Conservation (phyloP, 2,888 invertebrate genomes). For the Cosmia pyralina region DNA sequence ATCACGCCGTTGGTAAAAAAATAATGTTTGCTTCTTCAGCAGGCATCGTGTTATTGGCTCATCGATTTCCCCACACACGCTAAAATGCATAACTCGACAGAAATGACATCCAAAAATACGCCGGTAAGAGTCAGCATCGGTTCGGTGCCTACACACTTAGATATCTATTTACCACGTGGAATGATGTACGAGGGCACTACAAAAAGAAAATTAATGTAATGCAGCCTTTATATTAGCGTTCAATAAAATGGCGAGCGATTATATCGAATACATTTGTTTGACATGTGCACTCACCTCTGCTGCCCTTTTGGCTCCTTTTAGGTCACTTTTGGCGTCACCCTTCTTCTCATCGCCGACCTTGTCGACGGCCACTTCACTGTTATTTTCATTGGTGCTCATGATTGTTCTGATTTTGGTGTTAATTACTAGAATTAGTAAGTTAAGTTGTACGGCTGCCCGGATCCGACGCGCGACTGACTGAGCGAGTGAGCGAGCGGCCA, state of each 20-base stretch:
- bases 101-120: slow-evolving; percentile 86
- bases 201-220: slow-evolving; percentile 66
- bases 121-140: slow-evolving; percentile 77
- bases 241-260: slow-evolving; percentile 90
- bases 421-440: slow-evolving; percentile 80
- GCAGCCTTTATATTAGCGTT: slow-evolving; percentile 77
- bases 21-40: slow-evolving; percentile 55
- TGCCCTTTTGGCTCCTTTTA: slow-evolving; percentile 96
- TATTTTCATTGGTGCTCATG: slow-evolving; percentile 93
- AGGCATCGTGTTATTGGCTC: slow-evolving; percentile 76
- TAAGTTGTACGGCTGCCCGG: slow-evolving; percentile 89
- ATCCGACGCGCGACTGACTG: slow-evolving; percentile 91
- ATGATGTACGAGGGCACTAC: slow-evolving; percentile 56
- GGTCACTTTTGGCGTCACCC: slow-evolving; percentile 94
- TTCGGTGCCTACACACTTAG: slow-evolving; percentile 58
- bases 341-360: slow-evolving; percentile 95
- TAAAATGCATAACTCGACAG: slow-evolving; percentile 75
- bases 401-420: slow-evolving; percentile 86
- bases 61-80: slow-evolving; percentile 84
- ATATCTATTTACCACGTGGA: slow-evolving; percentile 76
- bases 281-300: slow-evolving; percentile 94
- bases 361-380: slow-evolving; percentile 95
- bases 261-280: slow-evolving; percentile 84
- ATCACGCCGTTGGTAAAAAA: slow-evolving; percentile 56
- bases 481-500: slow-evolving; percentile 88